phyloP scores from a whole-genome alignment of 2,888 invertebrate genomes.

The Agriotes lineatus region DNA sequence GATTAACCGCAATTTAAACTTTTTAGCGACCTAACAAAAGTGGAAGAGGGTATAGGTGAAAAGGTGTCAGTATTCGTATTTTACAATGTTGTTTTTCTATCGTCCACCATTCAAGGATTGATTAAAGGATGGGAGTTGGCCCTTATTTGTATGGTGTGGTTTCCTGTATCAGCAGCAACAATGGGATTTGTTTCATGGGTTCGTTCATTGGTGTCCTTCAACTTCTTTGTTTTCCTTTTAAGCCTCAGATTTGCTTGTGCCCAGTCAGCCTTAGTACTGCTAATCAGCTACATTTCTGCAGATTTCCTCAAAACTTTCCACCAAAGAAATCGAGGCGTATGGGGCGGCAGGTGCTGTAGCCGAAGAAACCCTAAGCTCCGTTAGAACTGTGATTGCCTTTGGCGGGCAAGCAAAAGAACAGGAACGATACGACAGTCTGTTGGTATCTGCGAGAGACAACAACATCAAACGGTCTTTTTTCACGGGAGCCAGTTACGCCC shows the following conservation, averaged over 20 bases:
- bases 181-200: slow-evolving; percentile 77
- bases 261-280: too few species aligned
- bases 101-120: slow-evolving; percentile 78
- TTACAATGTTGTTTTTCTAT: slow-evolving; percentile 76
- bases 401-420: slow-evolving; percentile 80
- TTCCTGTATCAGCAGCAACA: slow-evolving; percentile 76
- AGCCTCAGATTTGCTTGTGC: too few species aligned
- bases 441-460: slow-evolving; percentile 73
- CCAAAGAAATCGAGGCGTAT: slow-evolving; percentile 78
- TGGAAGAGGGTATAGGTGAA: slow-evolving; percentile 88
- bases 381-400: slow-evolving; percentile 84
- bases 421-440: slow-evolving; percentile 73
- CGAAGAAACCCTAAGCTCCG: slow-evolving; percentile 80
- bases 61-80: slow-evolving; percentile 81
- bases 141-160: slow-evolving; percentile 78
- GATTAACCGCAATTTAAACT: slow-evolving; percentile 61
- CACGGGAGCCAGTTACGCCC: slow-evolving; percentile 77
- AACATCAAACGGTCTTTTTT: slow-evolving; percentile 79
- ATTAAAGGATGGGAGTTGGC: slow-evolving; percentile 86
- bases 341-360: slow-evolving; percentile 82
- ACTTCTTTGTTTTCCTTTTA: not conserved
- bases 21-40: slow-evolving; percentile 76
- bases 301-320: slow-evolving; percentile 74
- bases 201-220: slow-evolving; percentile 33
- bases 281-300: slow-evolving; percentile 51